Percentiles rank a stretch among this genome's conserved stretches.
Evolutionary conservation across 2,113 vertebrate species (phyloP).

Genomic region (Platichthys stellatus): DNA sequence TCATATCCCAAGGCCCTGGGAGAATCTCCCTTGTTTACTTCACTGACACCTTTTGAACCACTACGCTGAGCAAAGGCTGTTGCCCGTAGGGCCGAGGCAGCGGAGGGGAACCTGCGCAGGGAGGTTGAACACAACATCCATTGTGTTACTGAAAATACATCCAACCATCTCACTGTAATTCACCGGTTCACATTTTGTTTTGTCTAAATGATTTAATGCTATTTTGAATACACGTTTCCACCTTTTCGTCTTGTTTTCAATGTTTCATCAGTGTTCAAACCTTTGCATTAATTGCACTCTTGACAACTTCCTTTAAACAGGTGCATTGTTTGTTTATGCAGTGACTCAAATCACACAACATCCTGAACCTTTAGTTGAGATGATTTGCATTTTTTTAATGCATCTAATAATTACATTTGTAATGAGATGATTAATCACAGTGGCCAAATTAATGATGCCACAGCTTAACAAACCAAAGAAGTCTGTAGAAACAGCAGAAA

Average conservation of each 20-base stretch:
- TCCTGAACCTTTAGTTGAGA: conserved; percentile 58
- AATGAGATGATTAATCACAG: conserved; percentile 79
- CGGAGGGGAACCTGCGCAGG: too few species aligned
- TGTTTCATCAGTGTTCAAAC: background rate
- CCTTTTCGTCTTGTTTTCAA: background rate
- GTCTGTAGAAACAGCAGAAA: conserved; percentile 15
- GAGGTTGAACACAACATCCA: too few species aligned
- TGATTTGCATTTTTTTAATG: conserved; percentile 71
- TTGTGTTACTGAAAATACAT: too few species aligned
- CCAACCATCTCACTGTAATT: too few species aligned
- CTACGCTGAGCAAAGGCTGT: too few species aligned
- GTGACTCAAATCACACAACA: conserved; percentile 61
- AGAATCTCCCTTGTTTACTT: too few species aligned
- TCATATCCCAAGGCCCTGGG: conserved; percentile 38
- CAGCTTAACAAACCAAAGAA: conserved; percentile 54
- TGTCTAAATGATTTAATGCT: background rate
- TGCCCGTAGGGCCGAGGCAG: too few species aligned
- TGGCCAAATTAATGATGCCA: conserved; percentile 68
- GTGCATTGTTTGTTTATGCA: conserved; percentile 46
- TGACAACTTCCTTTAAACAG: conserved; percentile 44
- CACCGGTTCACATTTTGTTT: background rate
- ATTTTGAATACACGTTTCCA: conserved; percentile 1
- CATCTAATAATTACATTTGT: conserved; percentile 70
- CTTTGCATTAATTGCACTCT: conserved; percentile 32
- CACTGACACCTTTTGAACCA: too few species aligned